Percentiles rank a stretch among this genome's conserved stretches.
Conservation (phyloP, 2,888 invertebrate genomes). For the Ligdia adustata region DNA sequence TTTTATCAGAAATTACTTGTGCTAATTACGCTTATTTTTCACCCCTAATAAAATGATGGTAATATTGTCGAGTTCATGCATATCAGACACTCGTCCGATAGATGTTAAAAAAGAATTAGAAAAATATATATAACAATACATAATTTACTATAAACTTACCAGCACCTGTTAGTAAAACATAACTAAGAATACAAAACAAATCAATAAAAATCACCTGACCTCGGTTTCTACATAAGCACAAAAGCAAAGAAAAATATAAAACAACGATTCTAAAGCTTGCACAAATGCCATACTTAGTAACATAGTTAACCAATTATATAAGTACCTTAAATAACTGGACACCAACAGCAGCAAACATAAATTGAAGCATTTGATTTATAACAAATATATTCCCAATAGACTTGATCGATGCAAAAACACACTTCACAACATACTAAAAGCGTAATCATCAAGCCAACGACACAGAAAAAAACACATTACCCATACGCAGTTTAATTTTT, state of each 20-base stretch:
- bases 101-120: too few relatives aligned
- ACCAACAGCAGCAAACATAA: slow-evolving; percentile 99
- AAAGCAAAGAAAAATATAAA: slow-evolving; percentile 31
- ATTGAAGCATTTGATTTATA: slow-evolving; percentile 99
- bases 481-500: slow-evolving; percentile 50
- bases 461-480: slow-evolving; percentile 60
- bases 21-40: too few relatives aligned
- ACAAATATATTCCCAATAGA: slow-evolving; percentile 99
- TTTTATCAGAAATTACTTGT: too few relatives aligned
- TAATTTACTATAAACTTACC: too few relatives aligned
- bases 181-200: too few relatives aligned
- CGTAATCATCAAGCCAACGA: slow-evolving; percentile 35
- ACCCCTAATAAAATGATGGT: too few relatives aligned
- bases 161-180: too few relatives aligned
- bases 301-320: slow-evolving; percentile 37
- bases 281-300: not conserved
- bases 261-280: not conserved
- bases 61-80: too few relatives aligned
- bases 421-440: slow-evolving; percentile 98
- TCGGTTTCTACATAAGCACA: slow-evolving; percentile 40
- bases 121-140: too few relatives aligned
- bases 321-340: slow-evolving; percentile 99
- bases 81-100: too few relatives aligned
- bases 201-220: slow-evolving; percentile 53
- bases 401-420: slow-evolving; percentile 98